These are phyloP conservation scores for Geophilus truncorum DNA, from an alignment of 2,888 invertebrate species.

Conservation along the genomic window DNA sequence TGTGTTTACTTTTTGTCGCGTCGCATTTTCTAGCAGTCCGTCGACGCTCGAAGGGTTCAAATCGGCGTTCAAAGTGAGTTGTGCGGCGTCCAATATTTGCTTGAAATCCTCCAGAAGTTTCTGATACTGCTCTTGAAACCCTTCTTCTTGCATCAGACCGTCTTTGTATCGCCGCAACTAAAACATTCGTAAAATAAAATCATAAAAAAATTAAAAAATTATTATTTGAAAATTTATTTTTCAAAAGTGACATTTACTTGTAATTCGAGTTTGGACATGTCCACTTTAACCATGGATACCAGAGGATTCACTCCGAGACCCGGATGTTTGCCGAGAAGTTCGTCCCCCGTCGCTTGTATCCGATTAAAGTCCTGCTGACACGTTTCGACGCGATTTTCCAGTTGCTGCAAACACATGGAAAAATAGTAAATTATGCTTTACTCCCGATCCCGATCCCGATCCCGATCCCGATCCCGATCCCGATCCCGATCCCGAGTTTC, in stretches of 20 bases:
- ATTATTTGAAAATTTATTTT: no score
- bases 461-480: no score
- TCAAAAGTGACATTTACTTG: no score
- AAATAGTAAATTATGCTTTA: not conserved
- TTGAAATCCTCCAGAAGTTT: conserved; percentile 80
- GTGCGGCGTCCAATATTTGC: conserved; percentile 77
- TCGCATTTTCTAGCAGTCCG: not conserved
- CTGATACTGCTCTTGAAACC: conserved; percentile 78
- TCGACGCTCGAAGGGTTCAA: not conserved
- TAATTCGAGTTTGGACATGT: not conserved
- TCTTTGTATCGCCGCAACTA: conserved; percentile 58
- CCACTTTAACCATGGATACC: not conserved
- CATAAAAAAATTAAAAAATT: not conserved
- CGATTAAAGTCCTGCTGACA: not conserved
- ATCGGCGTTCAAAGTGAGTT: conserved; percentile 49
- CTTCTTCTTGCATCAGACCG: conserved; percentile 65
- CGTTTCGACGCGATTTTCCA: not conserved
- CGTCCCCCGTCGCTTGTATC: not conserved
- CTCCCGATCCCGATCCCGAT: no score
- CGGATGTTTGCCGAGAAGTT: not conserved
- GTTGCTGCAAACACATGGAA: not conserved
- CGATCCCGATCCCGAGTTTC: no score
- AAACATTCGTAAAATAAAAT: not conserved
- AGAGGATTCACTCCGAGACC: conserved; percentile 5
- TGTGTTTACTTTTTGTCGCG: conserved; percentile 29